These are phyloP conservation scores for Heteromyza rotundicornis DNA, from an alignment of 2,888 invertebrate genomes.

Conservation along the genomic window DNA sequence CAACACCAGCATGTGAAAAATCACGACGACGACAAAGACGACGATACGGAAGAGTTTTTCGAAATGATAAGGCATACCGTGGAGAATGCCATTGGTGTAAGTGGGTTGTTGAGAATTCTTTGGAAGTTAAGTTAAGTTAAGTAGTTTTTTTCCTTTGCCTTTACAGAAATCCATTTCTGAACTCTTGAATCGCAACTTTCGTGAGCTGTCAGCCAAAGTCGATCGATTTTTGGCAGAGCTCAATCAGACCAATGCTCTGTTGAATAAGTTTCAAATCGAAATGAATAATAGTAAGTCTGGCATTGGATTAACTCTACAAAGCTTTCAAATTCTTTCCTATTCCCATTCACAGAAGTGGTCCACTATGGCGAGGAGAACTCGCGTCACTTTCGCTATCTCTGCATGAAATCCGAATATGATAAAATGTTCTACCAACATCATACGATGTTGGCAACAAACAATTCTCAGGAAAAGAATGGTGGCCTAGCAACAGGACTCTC, in stretches of 20 bases:
- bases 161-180: slow-evolving; percentile 51
- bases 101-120: slow-evolving; percentile 23
- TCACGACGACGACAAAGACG: slow-evolving; percentile 49
- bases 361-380: slow-evolving; percentile 60
- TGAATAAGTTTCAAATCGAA: slow-evolving; percentile 47
- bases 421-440: slow-evolving; percentile 61
- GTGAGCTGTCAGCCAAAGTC: slow-evolving; percentile 48
- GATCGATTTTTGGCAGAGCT: slow-evolving; percentile 50
- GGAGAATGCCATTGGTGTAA: slow-evolving; percentile 51
- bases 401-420: slow-evolving; percentile 62
- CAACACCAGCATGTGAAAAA: not conserved
- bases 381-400: slow-evolving; percentile 58
- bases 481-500: slow-evolving; percentile 16
- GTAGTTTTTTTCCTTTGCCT: not conserved
- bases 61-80: slow-evolving; percentile 55
- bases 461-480: too few species aligned
- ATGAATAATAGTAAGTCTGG: slow-evolving; percentile 50
- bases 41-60: slow-evolving; percentile 58
- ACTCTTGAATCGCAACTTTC: slow-evolving; percentile 49
- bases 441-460: slow-evolving; percentile 35
- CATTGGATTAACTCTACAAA: not conserved
- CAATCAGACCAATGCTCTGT: slow-evolving; percentile 40
- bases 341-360: slow-evolving; percentile 42
- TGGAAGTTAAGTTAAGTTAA: too few species aligned
- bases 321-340: not conserved